phyloP scores from a whole-genome alignment of 2,797 vertebrate genomes.

The Hypotaenidia philippensis region DNA sequence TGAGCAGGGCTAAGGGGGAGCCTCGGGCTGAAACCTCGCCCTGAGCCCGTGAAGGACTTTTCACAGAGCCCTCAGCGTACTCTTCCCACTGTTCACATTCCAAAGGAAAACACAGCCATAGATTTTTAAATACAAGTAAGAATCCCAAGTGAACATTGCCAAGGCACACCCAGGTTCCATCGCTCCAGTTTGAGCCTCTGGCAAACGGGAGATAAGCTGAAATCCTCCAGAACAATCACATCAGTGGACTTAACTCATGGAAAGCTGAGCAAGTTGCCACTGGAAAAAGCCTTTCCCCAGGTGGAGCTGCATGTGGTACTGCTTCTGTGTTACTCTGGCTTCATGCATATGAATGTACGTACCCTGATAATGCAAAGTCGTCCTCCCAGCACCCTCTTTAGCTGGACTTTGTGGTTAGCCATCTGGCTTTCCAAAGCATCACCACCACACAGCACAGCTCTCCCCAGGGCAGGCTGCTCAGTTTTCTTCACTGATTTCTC shows the following conservation, averaged over 20 bases:
- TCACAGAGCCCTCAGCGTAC: neutral
- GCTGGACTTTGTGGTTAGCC: neutral
- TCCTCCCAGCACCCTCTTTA: neutral
- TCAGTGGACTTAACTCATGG: neutral
- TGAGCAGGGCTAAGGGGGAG: neutral
- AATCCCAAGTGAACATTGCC: neutral
- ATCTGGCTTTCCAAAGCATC: too few species aligned
- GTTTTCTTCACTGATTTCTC: neutral
- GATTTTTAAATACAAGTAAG: neutral
- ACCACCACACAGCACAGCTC: rapidly evolving
- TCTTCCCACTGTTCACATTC: neutral
- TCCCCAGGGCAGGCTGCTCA: neutral
- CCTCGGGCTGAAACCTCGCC: neutral
- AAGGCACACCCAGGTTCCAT: neutral
- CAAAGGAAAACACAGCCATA: neutral
- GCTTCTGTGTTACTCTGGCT: too few species aligned
- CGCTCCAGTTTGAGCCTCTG: neutral
- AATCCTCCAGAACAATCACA: neutral
- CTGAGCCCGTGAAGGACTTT: neutral
- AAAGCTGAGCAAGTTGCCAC: neutral
- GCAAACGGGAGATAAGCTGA: neutral
- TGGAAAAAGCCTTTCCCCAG: neutral
- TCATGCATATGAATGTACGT: rapidly evolving
- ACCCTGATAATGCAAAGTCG: neutral
- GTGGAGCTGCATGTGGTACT: rapidly evolving